Evolutionary conservation across 1,140 invertebrate genomes (phyloP), one percentile per base, ranked within the genome.

Genomic region (Ylistrum balloti): DNA sequence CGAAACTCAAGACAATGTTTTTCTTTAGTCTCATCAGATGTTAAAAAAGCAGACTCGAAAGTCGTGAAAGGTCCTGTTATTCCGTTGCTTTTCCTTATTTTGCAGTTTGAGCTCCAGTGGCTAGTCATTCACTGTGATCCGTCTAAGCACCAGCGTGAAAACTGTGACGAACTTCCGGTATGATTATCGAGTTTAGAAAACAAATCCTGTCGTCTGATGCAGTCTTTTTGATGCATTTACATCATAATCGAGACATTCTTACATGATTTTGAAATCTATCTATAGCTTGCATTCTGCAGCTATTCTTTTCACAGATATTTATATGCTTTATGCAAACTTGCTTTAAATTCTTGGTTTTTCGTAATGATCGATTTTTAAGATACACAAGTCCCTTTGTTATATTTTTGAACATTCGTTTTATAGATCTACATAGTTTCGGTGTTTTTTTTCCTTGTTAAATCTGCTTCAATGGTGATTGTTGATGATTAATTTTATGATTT

Each of bases 91-190:
- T 74, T 10, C 17, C 2, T 33, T 48, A 33, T 28, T 74, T 90
- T 91, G 1, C 88, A 92, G 91, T 90, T 92, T 89, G 89, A 92
- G 15, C 41, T 92, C 20, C 89, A 92, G 33, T 88, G 89, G 85
- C 33, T 92, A 34, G 85, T 88, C 17, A 90, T 92, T 28, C 34
- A 87, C 38, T 92, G 91, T 90, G 91, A 90, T 56, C 86, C 48
- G 13, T 33, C 56, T 5, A 90, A 87, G n/a, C 74, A 89, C 10
- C 33, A 88, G 9, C 38, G 88, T 32, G 89, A 90, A 20, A 48
- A 56, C 13, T 90, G 91, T 38, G 22, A 33, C 28, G 90, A 91
- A 89, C 45, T 88, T 7, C 28, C 87, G 35, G 85, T 87, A 38
- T 38, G 89, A 38, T 7, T 45, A 74, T 3, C 56, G 1, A 0